Percentiles rank a stretch among this genome's conserved stretches.
Conservation (phyloP, 2,113 vertebrate genomes). For the Cochlearius cochlearius region DNA sequence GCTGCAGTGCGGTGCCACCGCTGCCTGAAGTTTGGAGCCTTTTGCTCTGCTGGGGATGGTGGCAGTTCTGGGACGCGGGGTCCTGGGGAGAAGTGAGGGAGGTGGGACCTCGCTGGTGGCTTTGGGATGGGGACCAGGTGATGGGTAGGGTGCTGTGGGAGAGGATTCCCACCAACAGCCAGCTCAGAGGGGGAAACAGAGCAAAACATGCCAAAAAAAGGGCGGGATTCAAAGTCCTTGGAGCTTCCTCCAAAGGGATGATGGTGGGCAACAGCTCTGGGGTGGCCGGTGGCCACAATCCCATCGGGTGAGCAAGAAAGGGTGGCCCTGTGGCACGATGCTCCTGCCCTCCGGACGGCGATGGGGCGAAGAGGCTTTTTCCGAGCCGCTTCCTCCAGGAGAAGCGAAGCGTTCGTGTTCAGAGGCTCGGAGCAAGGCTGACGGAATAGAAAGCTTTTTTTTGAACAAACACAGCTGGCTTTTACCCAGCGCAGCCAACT, state of each 20-base stretch:
- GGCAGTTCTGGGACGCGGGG: neutral
- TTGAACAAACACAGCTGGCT: conserved; percentile 53
- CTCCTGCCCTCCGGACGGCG: neutral
- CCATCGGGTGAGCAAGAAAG: neutral
- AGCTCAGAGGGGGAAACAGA: neutral
- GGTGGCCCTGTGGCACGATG: neutral
- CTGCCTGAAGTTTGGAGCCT: neutral
- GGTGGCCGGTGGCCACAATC: neutral
- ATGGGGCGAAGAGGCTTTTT: rapidly evolving
- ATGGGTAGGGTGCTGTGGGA: neutral
- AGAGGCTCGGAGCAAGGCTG: neutral
- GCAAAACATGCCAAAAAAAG: neutral
- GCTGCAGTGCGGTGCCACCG: rapidly evolving
- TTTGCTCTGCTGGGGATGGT: neutral
- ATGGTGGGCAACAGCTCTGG: neutral
- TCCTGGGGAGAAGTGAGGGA: neutral
- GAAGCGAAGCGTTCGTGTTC: neutral
- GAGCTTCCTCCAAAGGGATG: neutral
- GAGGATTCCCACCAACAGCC: neutral
- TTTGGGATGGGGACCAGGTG: neutral
- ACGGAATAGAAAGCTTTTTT: neutral
- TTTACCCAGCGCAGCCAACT: neutral
- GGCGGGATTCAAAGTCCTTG: neutral
- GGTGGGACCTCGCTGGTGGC: neutral
- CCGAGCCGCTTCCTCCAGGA: neutral